These are phyloP conservation scores for Drosophila eugracilis DNA, from an alignment of 1,140 invertebrate species.

Conservation along the genomic window DNA sequence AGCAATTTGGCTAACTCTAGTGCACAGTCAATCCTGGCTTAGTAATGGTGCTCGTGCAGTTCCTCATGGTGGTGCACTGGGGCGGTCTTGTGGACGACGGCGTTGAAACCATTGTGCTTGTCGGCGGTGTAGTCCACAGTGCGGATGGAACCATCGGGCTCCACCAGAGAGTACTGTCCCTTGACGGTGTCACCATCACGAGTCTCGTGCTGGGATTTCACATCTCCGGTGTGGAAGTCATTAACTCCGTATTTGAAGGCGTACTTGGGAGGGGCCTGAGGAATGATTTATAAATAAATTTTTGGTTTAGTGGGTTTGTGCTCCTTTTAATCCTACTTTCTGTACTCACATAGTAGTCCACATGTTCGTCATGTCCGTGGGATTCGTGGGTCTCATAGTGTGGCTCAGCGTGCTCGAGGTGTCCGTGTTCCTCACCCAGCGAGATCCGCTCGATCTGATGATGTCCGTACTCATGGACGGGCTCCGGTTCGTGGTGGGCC, in stretches of 20 bases:
- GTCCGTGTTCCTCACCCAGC: conserved; percentile 74
- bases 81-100: conserved; percentile 88
- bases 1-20: conserved; percentile 80
- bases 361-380: conserved; percentile 77
- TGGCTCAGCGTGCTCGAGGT: conserved; percentile 53
- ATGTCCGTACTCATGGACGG: conserved; percentile 70
- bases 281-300: too few relatives aligned
- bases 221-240: conserved; percentile 86
- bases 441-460: conserved; percentile 81
- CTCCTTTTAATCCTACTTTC: too few relatives aligned
- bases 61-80: conserved; percentile 85
- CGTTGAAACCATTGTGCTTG: conserved; percentile 86
- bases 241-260: conserved; percentile 86
- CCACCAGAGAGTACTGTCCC: conserved; percentile 86
- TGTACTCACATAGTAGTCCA: conserved; percentile 84
- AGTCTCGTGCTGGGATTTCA: conserved; percentile 86
- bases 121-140: conserved; percentile 86
- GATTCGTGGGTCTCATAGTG: conserved; percentile 68
- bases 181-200: conserved; percentile 86
- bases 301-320: too few relatives aligned
- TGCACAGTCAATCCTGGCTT: conserved; percentile 31
- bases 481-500: conserved; percentile 62
- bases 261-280: conserved; percentile 85
- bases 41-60: conserved; percentile 69
- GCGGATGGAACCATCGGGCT: conserved; percentile 86